Base-by-base conservation (phyloP, 2,113 vertebrate genomes). In the Rhizomys pruinosus region DNA sequence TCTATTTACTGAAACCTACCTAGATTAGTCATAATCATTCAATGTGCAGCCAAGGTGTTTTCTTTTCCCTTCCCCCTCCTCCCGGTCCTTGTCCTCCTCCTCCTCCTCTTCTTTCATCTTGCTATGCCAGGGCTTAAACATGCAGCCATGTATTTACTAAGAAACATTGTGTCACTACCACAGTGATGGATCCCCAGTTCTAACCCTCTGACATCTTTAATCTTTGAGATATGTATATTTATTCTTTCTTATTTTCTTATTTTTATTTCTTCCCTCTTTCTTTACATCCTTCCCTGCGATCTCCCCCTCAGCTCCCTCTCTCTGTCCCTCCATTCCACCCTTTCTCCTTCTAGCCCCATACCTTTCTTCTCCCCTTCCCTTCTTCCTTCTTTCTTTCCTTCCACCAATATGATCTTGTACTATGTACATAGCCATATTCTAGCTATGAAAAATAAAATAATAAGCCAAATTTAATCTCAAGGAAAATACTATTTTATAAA, bases 401-500 rank as follows among this genome's bases (percentile, higher is more conserved):
- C 39, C 27, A 94, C n/a, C 87, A 64, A 66, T n/a, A 66, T n/a
- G 9, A 55, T 84, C 32, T 39, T 90, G 52, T 52, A 44, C 7
- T 72, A 8, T 87, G 5, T 22, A 64, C 4, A 57, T 2, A 42
- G 3, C 7, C 44, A 29, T 73, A 5, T 57, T 93, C 32, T 71
- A 74, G 37, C 77, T 85, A 66, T 69, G 34, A 86, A 5, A 13
- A 68, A 47, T 13, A 66, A 82, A 92, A 73, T 39, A 88, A 88
- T 74, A 39, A 84, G 3, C 20, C 76, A 87, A 22, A 76, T 64
- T 34, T 57, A 81, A 74, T 5, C 61, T 90, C 55, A 84, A 37
- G 47, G 32, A 84, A 88, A 74, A 91, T 90, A 82, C 2, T 79
- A 3, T 25, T 84, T 82, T 66, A 66, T 23, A 32, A 39, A 78